phyloP scores from a whole-genome alignment of 2,888 invertebrate genomes.

The Clostera curtula region DNA sequence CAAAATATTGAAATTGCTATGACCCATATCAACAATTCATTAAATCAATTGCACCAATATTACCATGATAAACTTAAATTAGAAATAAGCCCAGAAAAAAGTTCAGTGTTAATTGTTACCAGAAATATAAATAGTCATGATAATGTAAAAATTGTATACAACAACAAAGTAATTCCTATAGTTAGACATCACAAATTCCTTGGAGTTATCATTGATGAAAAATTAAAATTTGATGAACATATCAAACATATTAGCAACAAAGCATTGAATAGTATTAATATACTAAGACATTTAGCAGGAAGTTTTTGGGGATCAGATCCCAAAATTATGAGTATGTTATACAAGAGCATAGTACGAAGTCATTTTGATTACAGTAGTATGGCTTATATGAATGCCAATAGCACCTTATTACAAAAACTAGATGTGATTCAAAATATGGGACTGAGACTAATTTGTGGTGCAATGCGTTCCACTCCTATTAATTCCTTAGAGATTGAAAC shows the following conservation, averaged over 20 bases:
- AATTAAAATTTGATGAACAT: slow-evolving; percentile 6
- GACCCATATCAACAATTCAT: not conserved
- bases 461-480: slow-evolving; percentile 6
- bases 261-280: slow-evolving; percentile 8
- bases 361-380: slow-evolving; percentile 12
- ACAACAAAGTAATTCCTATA: not conserved
- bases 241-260: slow-evolving; percentile 7
- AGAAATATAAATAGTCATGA: not conserved
- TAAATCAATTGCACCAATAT: not conserved
- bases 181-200: slow-evolving; percentile 1
- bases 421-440: slow-evolving; percentile 5
- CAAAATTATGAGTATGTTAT: slow-evolving; percentile 9
- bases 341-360: slow-evolving; percentile 6
- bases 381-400: slow-evolving; percentile 4
- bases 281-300: slow-evolving; percentile 11
- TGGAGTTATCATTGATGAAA: slow-evolving; percentile 1
- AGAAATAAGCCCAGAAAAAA: slow-evolving; percentile 1
- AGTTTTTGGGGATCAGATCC: slow-evolving; percentile 10
- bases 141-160: not conserved
- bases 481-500: slow-evolving; percentile 5
- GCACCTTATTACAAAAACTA: slow-evolving; percentile 3
- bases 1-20: slow-evolving; percentile 1
- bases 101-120: not conserved
- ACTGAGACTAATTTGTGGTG: slow-evolving; percentile 5
- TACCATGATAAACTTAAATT: slow-evolving; percentile 1